These are phyloP conservation scores for Megalurothrips usitatus DNA, from an alignment of 2,888 invertebrate species.

Conservation along the genomic window DNA sequence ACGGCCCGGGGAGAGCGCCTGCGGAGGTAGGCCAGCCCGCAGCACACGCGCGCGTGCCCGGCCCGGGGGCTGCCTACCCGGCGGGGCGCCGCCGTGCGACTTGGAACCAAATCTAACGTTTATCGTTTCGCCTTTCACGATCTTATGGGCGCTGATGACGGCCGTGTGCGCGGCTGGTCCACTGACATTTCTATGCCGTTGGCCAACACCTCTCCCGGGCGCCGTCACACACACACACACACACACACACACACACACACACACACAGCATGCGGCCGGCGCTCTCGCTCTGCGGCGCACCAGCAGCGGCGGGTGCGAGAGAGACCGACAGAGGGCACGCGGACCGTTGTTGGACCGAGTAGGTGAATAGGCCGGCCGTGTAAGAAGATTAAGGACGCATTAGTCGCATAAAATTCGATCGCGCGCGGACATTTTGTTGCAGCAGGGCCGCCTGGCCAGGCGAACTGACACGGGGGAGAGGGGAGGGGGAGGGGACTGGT, in stretches of 20 bases:
- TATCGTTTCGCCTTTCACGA: too few relatives aligned
- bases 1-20: not conserved
- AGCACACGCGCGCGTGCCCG: too few relatives aligned
- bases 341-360: not conserved
- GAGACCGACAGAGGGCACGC: not conserved
- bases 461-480: too few relatives aligned
- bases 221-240: too few relatives aligned
- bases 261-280: too few relatives aligned
- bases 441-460: not conserved
- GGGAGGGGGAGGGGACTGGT: too few relatives aligned
- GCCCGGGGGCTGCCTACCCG: too few relatives aligned
- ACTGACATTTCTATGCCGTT: constrained; percentile 20
- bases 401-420: constrained; percentile 25
- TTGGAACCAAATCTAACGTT: too few relatives aligned
- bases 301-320: not conserved
- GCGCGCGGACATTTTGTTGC: constrained; percentile 5
- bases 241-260: too few relatives aligned
- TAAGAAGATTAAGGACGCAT: constrained; percentile 25
- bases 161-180: not conserved
- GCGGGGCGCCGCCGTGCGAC: too few relatives aligned
- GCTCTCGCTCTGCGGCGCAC: not conserved
- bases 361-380: constrained; percentile 17
- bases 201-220: not conserved
- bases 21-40: too few relatives aligned
- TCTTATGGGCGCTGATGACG: too few relatives aligned